Conservation (phyloP, 2,797 vertebrate species). For the Allobates femoralis region DNA sequence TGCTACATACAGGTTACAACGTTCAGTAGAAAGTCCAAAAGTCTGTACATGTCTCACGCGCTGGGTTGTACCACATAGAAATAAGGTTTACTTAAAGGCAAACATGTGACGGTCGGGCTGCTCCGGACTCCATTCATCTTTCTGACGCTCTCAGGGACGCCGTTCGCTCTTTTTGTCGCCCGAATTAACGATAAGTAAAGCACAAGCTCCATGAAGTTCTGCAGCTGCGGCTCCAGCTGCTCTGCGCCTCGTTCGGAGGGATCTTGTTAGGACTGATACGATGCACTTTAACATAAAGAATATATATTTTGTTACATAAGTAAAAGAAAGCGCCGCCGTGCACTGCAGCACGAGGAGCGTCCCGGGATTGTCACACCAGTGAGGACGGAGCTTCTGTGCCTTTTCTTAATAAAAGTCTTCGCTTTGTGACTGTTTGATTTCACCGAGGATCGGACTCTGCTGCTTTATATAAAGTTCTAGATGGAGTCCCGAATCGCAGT, state of each 20-base stretch:
- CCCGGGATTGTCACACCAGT: no score
- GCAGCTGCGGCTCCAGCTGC: not conserved
- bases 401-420: constrained; percentile 21
- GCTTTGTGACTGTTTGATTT: constrained; percentile 18
- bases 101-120: not conserved
- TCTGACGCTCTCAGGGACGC: not conserved
- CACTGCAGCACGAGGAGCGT: not conserved
- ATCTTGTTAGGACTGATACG: not conserved
- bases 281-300: constrained; percentile 16
- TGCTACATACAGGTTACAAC: no score
- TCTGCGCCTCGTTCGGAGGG: not conserved
- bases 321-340: not conserved
- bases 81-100: not conserved
- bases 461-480: no score
- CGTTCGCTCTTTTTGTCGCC: not conserved
- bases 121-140: not conserved
- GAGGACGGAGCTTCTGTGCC: not conserved
- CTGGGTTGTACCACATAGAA: no score
- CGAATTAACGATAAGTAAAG: not conserved
- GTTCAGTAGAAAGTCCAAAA: no score
- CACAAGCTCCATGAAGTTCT: not conserved
- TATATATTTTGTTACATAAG: constrained; percentile 21
- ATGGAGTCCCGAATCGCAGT: no score
- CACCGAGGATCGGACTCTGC: no score
- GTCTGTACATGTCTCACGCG: no score